phyloP scores from a whole-genome alignment of 2,797 vertebrate genomes.

The Peromyscus aztecus region DNA sequence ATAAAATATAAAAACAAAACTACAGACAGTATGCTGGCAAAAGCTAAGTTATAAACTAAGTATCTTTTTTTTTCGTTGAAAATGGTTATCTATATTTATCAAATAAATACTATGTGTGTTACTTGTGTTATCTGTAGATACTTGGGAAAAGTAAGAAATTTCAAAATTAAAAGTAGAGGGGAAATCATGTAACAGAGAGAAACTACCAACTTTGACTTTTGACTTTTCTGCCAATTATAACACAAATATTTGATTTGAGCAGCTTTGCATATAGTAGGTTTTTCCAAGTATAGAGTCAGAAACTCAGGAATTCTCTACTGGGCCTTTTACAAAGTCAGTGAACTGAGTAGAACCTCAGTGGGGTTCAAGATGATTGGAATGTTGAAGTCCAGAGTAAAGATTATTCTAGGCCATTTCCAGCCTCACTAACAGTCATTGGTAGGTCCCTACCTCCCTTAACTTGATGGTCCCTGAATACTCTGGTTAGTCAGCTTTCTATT shows the following conservation, averaged over 20 bases:
- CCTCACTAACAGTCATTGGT: background rate
- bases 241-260: background rate
- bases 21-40: background rate
- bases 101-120: background rate
- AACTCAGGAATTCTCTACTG: background rate
- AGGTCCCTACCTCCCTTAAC: background rate
- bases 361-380: background rate
- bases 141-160: background rate
- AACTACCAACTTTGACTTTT: background rate
- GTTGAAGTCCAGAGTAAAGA: background rate
- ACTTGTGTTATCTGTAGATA: background rate
- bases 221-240: background rate
- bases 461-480: background rate
- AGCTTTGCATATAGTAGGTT: background rate
- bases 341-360: background rate
- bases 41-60: constrained; percentile 30
- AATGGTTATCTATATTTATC: background rate
- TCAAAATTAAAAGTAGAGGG: background rate
- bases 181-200: background rate
- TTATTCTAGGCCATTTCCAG: background rate
- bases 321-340: background rate
- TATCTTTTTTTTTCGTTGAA: background rate
- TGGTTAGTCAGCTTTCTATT: background rate
- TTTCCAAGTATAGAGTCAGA: background rate
- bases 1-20: constrained; percentile 24